Evolutionary conservation across 2,888 invertebrate genomes (phyloP).

Genomic region (Meliscaeva auricollis): DNA sequence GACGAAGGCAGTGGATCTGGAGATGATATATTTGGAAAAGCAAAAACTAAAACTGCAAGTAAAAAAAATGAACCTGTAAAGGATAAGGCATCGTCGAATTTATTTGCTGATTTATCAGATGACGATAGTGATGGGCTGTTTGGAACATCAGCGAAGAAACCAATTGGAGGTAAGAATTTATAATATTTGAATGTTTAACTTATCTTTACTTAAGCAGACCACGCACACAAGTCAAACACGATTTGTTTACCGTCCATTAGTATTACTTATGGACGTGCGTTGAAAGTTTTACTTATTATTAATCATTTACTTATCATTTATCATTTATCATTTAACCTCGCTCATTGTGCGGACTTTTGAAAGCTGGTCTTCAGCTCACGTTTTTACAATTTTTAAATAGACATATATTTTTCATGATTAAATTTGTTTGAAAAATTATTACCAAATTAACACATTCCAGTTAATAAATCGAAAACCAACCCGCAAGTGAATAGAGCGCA

Average conservation of each 20-base stretch:
- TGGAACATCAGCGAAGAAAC: slow-evolving; percentile 55
- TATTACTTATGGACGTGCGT: too few species aligned
- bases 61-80: slow-evolving; percentile 46
- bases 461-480: slow-evolving; percentile 39
- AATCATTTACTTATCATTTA: too few species aligned
- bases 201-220: too few species aligned
- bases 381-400: too few species aligned
- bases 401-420: too few species aligned
- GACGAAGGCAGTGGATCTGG: slow-evolving; percentile 60
- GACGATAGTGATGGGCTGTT: slow-evolving; percentile 78
- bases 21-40: slow-evolving; percentile 70
- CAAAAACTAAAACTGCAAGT: slow-evolving; percentile 5
- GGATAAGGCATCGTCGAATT: slow-evolving; percentile 41
- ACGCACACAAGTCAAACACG: too few species aligned
- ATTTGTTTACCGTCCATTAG: too few species aligned
- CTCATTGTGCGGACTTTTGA: too few species aligned
- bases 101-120: slow-evolving; percentile 76
- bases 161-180: slow-evolving; percentile 43
- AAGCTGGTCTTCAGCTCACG: too few species aligned
- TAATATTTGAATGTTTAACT: neutral
- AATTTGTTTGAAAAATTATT: too few species aligned
- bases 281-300: too few species aligned
- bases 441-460: slow-evolving; percentile 28
- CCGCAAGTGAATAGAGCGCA: neutral
- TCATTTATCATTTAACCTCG: too few species aligned